phyloP scores from a whole-genome alignment of 2,888 invertebrate genomes.

The Meiosimyza decipiens region DNA sequence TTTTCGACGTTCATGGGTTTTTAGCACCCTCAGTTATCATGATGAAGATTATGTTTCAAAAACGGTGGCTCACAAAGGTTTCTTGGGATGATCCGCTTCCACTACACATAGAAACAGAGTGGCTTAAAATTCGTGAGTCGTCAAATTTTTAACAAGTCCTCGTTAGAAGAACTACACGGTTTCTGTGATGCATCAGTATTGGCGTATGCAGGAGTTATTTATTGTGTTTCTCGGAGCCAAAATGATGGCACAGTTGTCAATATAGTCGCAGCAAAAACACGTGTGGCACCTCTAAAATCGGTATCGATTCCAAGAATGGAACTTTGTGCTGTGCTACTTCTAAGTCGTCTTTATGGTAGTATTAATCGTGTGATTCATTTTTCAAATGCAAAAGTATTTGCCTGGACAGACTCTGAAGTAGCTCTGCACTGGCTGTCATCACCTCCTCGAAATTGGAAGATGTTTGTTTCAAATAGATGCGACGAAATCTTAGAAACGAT shows the following conservation, averaged over 20 bases:
- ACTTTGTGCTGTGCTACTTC: constrained; percentile 19
- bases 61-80: constrained; percentile 40
- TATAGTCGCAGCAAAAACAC: constrained; percentile 12
- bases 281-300: constrained; percentile 10
- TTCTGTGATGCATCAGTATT: constrained; percentile 17
- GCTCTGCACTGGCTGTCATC: constrained; percentile 47
- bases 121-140: constrained; percentile 7
- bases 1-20: constrained; percentile 41
- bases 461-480: constrained; percentile 47
- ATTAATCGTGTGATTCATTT: neutral
- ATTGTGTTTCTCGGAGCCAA: constrained; percentile 4
- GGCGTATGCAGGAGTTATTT: constrained; percentile 8
- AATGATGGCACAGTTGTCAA: neutral
- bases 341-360: constrained; percentile 10
- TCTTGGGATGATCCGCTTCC: constrained; percentile 41
- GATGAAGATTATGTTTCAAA: constrained; percentile 42
- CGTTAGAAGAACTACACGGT: neutral
- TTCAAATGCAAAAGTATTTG: constrained; percentile 32
- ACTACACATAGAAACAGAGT: neutral
- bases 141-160: neutral
- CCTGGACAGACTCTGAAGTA: constrained; percentile 42
- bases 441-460: constrained; percentile 46
- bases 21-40: constrained; percentile 38
- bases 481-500: constrained; percentile 36
- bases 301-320: constrained; percentile 20